A percentile compares a stretch with the other conserved stretches of the same genome.
phyloP scores from a whole-genome alignment of 2,113 vertebrate genomes.

The Embiotoca jacksoni region DNA sequence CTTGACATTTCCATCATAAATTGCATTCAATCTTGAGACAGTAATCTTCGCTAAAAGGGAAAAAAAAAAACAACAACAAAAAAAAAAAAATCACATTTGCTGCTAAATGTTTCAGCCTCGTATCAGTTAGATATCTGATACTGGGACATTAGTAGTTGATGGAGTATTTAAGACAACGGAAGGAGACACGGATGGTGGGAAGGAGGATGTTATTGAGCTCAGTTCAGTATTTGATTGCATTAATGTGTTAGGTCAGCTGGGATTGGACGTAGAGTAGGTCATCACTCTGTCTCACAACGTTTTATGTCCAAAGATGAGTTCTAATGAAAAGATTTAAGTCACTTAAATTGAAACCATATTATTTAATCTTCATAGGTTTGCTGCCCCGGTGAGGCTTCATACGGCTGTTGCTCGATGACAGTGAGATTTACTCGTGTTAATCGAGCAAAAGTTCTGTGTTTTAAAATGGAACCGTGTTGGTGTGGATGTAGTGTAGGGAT shows the following conservation, averaged over 20 bases:
- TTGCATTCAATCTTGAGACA: slow-evolving; percentile 13
- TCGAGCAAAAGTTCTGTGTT: too few relatives aligned
- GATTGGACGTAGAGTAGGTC: slow-evolving; percentile 35
- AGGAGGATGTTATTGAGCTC: slow-evolving; percentile 29
- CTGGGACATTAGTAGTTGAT: slow-evolving; percentile 13
- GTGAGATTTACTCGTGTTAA: too few relatives aligned
- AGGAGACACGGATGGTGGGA: not conserved
- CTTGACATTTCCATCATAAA: not conserved
- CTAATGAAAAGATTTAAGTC: too few relatives aligned
- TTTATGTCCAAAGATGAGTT: too few relatives aligned
- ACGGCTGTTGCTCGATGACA: too few relatives aligned
- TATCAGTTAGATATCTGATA: not conserved
- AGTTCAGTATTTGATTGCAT: slow-evolving; percentile 35
- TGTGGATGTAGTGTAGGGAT: too few relatives aligned
- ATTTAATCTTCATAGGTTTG: too few relatives aligned
- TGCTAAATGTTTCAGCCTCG: slow-evolving; percentile 7
- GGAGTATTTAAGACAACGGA: slow-evolving; percentile 22
- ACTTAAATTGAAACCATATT: too few relatives aligned
- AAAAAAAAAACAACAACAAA: too few relatives aligned
- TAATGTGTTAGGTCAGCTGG: slow-evolving; percentile 21
- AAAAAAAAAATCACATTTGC: not conserved
- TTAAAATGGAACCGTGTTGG: too few relatives aligned
- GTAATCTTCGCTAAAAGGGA: slow-evolving; percentile 6
- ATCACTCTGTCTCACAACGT: slow-evolving; percentile 21
- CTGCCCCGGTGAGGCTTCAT: too few relatives aligned